These are phyloP conservation scores for Caenorhabditis drosophilae DNA, from an alignment of 2,888 invertebrate species.

Conservation along the genomic window DNA sequence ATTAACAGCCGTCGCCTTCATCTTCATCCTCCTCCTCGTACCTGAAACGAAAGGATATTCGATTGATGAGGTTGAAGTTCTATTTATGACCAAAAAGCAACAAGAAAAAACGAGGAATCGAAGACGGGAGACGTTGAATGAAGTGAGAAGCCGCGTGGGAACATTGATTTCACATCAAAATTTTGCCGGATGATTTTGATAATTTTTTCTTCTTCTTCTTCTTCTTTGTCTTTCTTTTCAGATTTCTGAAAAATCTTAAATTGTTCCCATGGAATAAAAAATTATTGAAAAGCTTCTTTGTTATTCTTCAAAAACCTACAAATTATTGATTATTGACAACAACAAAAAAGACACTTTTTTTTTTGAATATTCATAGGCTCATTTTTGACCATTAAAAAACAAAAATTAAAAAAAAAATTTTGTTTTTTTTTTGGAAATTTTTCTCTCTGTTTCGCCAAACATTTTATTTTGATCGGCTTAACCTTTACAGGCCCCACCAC, in stretches of 20 bases:
- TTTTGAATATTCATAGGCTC: no score
- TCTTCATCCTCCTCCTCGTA: constrained; percentile 71
- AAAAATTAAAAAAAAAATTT: no score
- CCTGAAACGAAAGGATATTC: constrained; percentile 73
- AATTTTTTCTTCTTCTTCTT: background rate
- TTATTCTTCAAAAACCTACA: no score
- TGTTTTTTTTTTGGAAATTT: no score
- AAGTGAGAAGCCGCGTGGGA: constrained; percentile 24
- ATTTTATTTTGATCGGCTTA: no score
- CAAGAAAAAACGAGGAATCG: constrained; percentile 3
- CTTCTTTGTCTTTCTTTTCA: no score
- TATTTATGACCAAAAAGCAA: constrained; percentile 33
- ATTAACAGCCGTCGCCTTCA: constrained; percentile 71
- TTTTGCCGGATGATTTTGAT: background rate
- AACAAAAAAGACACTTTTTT: no score
- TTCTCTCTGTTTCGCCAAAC: no score
- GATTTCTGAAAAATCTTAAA: background rate
- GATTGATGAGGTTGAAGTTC: constrained; percentile 70
- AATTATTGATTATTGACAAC: no score
- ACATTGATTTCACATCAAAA: background rate
- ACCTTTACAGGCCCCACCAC: no score
- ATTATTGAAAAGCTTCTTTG: no score
- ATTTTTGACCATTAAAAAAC: no score
- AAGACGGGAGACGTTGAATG: constrained; percentile 14
- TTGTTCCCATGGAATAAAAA: background rate